Percentiles rank a stretch among this genome's conserved stretches.
These are phyloP conservation scores for Thryonomys swinderianus DNA, from an alignment of 2,113 vertebrate genomes.

Conservation along the genomic window DNA sequence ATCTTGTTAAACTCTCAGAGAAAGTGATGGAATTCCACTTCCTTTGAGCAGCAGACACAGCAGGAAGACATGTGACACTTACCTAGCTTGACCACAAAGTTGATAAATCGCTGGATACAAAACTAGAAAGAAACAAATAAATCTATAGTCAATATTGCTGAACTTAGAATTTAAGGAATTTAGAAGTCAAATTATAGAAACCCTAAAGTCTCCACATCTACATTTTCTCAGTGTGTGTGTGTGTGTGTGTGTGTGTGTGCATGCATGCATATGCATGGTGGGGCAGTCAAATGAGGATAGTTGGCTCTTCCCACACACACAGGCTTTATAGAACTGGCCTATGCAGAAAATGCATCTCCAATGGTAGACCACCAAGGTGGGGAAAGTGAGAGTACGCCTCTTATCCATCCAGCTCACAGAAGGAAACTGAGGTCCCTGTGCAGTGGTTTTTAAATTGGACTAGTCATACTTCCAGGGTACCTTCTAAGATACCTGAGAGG, in stretches of 20 bases:
- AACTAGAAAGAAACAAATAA: conserved; percentile 83
- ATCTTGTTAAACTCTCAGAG: not conserved
- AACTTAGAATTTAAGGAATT: not conserved
- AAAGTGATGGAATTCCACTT: not conserved
- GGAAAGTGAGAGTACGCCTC: not conserved
- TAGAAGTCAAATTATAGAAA: not conserved
- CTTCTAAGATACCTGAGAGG: not conserved
- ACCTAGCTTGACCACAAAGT: conserved; percentile 86
- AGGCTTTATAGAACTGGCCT: not conserved
- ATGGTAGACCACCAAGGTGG: not conserved
- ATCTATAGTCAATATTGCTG: conserved; percentile 7
- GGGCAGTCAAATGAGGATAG: not conserved
- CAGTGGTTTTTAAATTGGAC: not conserved
- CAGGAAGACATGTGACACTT: conserved; percentile 68
- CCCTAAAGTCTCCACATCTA: not conserved
- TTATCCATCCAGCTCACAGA: not conserved
- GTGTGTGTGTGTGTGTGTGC: not conserved
- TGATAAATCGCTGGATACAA: conserved; percentile 86
- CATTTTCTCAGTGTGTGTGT: not conserved
- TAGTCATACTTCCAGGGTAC: not conserved
- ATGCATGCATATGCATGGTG: not conserved
- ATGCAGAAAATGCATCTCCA: not conserved
- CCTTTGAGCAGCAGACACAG: not conserved
- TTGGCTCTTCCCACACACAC: not conserved
- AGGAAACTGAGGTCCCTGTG: not conserved